These are phyloP conservation scores for Muscicapa comitata DNA, from an alignment of 2,797 vertebrate species.

Conservation along the genomic window DNA sequence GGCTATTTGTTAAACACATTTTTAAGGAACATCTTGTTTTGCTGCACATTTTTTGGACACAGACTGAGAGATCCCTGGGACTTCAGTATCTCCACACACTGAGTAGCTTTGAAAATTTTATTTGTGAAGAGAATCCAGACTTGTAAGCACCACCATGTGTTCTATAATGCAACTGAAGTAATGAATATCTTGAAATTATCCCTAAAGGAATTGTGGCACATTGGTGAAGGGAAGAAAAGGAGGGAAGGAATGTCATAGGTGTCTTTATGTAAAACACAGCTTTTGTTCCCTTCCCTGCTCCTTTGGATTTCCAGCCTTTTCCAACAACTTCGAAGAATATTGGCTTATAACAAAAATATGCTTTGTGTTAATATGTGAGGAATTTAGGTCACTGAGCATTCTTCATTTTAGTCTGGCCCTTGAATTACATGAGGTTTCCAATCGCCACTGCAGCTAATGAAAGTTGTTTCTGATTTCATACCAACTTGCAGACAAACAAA, in stretches of 20 bases:
- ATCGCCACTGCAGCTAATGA: slow-evolving; percentile 24
- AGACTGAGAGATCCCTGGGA: background rate
- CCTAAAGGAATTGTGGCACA: background rate
- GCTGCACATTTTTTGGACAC: background rate
- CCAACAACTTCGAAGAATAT: slow-evolving; percentile 37
- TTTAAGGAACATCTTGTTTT: background rate
- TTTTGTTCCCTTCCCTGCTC: background rate
- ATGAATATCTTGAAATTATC: background rate
- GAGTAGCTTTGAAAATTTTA: background rate
- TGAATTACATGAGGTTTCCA: slow-evolving; percentile 39
- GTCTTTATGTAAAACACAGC: background rate
- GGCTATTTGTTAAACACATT: background rate
- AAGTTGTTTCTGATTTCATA: slow-evolving; percentile 30
- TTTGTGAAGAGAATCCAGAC: background rate
- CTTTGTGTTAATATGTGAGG: slow-evolving; percentile 9
- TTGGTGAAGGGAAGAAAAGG: background rate
- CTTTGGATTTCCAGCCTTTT: background rate
- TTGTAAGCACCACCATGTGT: background rate
- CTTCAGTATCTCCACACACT: background rate
- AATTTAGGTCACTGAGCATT: slow-evolving; percentile 56
- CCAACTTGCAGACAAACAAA: background rate
- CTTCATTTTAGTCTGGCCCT: slow-evolving; percentile 32
- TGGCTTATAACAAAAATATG: slow-evolving; percentile 18
- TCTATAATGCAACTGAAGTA: background rate
- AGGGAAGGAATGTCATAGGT: background rate